Base-by-base conservation (phyloP, 2,797 vertebrate species). In the Phrynocephalus forsythii region DNA sequence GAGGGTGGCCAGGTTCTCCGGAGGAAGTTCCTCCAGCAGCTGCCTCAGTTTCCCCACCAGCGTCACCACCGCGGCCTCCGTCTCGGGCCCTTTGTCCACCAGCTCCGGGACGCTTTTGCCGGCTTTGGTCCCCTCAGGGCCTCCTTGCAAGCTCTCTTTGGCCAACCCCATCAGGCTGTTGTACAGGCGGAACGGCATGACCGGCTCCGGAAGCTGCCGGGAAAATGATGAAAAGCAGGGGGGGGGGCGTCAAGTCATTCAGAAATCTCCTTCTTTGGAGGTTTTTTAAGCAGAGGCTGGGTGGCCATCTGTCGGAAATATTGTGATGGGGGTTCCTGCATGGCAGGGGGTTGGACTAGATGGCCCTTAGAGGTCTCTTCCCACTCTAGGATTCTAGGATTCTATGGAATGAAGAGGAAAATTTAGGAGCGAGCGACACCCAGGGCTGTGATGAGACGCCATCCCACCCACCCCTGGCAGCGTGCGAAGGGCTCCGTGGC, bases 151-250 rank as follows among this genome's bases (percentile, higher is more conserved):
- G 92, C 97, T 99, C 92, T 99, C 99, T 94, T 99, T 99, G 84
- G 99, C 98, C 95, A 99, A 93, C 24, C 98, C 99, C 98, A 99
- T 98, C 30, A 99, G 97, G 80, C 94, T 96, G 38, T 99, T 98
- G 96, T 99, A 99, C 56, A 98, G 89, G 10, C 96, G 96, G 95
- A 99, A 99, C 0, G 97, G 97, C 96, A 99, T 96, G 56, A 99
- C 96, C 1, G 99, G 99, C 94, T 99, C 99, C 0, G 98, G 99
- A 63, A 99, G 97, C 99, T 99, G 96, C 83, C 3, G 0, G 60
- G 3, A 56, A 11, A 56, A 11, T 9, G 13, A 9, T 56, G 52
- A 33, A 33, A 33, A 33, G 33, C 33, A 2, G 33, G 33, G 33
- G 33, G 33, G 33, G 33, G 33, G 33, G 33, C n/a, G n/a, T 33